Conservation (phyloP, 2,113 vertebrate genomes). For the Lasiurus borealis region DNA sequence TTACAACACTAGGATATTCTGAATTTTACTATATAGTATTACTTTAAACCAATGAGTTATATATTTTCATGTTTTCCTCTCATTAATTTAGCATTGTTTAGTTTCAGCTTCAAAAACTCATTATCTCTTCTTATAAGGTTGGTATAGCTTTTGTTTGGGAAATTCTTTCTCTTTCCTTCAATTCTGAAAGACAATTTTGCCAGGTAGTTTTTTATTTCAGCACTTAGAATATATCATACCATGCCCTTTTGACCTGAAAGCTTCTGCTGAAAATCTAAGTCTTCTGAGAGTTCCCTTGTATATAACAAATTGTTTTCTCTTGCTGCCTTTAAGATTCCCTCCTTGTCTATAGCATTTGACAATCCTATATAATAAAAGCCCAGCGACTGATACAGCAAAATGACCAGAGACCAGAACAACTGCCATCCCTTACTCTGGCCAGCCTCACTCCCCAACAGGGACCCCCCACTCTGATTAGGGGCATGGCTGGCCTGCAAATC, state of each 20-base stretch:
- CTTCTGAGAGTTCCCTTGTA: not conserved
- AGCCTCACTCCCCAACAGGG: too few species aligned
- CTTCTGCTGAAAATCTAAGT: not conserved
- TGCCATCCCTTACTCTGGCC: too few species aligned
- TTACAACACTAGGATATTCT: not conserved
- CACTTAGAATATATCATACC: not conserved
- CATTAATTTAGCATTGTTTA: not conserved
- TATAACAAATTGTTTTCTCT: not conserved
- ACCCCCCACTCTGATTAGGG: too few species aligned
- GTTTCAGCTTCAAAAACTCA: not conserved
- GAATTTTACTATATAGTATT: not conserved
- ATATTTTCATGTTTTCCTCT: not conserved
- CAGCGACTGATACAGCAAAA: too few species aligned
- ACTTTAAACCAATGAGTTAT: slow-evolving; percentile 3
- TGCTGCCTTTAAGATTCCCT: not conserved
- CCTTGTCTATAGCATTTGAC: not conserved
- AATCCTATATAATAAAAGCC: too few species aligned
- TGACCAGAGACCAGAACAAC: too few species aligned
- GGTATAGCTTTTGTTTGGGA: not conserved
- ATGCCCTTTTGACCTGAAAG: not conserved
- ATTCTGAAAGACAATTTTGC: not conserved
- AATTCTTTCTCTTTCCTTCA: not conserved
- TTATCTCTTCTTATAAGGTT: not conserved
- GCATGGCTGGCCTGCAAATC: too few species aligned
- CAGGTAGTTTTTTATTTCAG: not conserved